Percentiles rank a stretch among this genome's conserved stretches.
Conservation (phyloP, 2,113 vertebrate species). For the Oriolus oriolus region DNA sequence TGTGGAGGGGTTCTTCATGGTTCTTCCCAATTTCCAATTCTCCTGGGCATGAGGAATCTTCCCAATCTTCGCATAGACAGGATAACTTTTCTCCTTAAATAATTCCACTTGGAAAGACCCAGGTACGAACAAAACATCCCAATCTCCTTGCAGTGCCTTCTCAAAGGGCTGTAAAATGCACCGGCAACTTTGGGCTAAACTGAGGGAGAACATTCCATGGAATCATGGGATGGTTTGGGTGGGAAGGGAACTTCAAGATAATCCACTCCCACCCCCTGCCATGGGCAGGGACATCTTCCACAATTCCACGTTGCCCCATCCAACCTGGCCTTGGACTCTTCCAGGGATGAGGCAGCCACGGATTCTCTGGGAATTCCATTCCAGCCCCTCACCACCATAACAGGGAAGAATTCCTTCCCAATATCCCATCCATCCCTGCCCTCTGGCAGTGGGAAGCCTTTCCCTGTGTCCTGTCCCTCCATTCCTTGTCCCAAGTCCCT, state of each 20-base stretch:
- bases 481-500: neutral
- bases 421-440: fast-evolving
- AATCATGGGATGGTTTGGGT: neutral
- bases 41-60: no score
- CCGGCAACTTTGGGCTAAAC: neutral
- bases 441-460: neutral
- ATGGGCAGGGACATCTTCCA: neutral
- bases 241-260: neutral
- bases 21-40: neutral
- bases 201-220: neutral
- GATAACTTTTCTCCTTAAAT: neutral
- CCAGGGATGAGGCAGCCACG: neutral
- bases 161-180: neutral
- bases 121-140: neutral
- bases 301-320: fast-evolving
- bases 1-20: fast-evolving
- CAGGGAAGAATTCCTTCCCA: neutral
- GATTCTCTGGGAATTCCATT: neutral
- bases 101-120: neutral
- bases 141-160: neutral
- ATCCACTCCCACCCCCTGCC: neutral
- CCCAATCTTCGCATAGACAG: fast-evolving
- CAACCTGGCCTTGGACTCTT: fast-evolving
- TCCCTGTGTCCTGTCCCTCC: fast-evolving
- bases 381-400: fast-evolving